Evolutionary conservation across 2,888 invertebrate species (phyloP).

Genomic region (Eremobia ochroleuca): DNA sequence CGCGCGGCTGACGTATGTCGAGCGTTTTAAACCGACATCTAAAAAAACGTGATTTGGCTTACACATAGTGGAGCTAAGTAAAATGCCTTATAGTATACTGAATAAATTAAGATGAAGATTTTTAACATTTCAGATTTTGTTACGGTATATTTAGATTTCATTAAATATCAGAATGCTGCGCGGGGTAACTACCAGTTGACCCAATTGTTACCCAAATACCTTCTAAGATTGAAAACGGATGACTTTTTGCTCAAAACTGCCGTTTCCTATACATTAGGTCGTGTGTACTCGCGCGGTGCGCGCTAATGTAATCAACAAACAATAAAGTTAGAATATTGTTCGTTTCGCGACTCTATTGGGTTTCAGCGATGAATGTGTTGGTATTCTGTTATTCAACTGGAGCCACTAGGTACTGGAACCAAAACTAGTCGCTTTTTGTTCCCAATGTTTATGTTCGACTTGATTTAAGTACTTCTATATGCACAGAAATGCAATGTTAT

Average conservation of each 20-base stretch:
- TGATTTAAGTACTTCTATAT: neutral
- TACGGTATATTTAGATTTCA: neutral
- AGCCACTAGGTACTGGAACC: neutral
- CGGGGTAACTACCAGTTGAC: neutral
- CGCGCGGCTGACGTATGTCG: constrained; percentile 7
- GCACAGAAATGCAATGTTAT: neutral
- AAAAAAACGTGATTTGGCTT: constrained; percentile 23
- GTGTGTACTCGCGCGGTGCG: neutral
- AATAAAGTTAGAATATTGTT: constrained; percentile 31
- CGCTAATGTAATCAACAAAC: constrained; percentile 35
- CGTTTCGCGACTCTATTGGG: constrained; percentile 14
- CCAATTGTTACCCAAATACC: neutral
- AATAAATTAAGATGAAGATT: neutral
- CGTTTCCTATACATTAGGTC: neutral
- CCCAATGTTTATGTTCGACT: neutral
- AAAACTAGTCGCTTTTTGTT: neutral
- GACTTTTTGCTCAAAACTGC: neutral
- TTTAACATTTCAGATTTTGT: neutral
- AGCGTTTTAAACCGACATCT: constrained; percentile 5
- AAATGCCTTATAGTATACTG: neutral
- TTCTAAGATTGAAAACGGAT: neutral
- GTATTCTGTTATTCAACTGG: neutral
- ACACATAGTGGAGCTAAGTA: neutral
- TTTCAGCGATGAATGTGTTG: constrained; percentile 16
- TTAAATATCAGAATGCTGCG: neutral